phyloP scores from a whole-genome alignment of 2,797 vertebrate species.

The Erethizon dorsatum region DNA sequence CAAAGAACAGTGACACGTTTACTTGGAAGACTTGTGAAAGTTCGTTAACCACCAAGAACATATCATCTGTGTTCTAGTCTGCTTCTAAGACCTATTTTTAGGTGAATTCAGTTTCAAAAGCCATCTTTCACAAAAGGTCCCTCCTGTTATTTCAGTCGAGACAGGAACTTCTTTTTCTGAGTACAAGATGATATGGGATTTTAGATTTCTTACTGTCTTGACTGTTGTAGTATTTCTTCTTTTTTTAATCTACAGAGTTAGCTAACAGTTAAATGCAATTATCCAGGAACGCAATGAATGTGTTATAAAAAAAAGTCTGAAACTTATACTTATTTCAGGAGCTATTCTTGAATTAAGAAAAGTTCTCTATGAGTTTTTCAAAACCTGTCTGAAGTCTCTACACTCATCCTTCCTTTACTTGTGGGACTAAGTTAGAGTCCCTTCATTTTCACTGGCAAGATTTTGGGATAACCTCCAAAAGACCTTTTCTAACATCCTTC shows the following conservation, averaged over 20 bases:
- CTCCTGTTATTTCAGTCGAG: conserved; percentile 38
- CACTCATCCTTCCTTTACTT: neutral
- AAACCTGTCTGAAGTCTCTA: neutral
- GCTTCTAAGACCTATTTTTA: conserved; percentile 42
- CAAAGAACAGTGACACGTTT: neutral
- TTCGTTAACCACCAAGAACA: neutral
- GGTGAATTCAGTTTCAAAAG: conserved; percentile 56
- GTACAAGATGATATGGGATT: conserved; percentile 19
- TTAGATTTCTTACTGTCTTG: conserved; percentile 64
- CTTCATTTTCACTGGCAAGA: neutral
- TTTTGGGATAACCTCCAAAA: neutral
- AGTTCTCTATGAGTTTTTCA: neutral
- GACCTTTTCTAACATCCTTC: neutral
- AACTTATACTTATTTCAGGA: neutral
- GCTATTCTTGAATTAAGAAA: neutral
- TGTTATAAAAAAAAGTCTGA: conserved; percentile 5
- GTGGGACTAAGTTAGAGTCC: neutral
- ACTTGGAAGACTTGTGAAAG: conserved; percentile 12
- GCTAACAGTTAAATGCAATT: conserved; percentile 32
- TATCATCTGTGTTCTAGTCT: neutral
- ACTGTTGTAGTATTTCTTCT: neutral
- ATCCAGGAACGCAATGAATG: neutral
- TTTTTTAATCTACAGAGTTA: neutral
- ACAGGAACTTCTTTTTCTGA: conserved; percentile 46
- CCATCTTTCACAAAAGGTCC: conserved; percentile 22